phyloP scores from a whole-genome alignment of 2,888 invertebrate species.

The Andrena trimmerana region DNA sequence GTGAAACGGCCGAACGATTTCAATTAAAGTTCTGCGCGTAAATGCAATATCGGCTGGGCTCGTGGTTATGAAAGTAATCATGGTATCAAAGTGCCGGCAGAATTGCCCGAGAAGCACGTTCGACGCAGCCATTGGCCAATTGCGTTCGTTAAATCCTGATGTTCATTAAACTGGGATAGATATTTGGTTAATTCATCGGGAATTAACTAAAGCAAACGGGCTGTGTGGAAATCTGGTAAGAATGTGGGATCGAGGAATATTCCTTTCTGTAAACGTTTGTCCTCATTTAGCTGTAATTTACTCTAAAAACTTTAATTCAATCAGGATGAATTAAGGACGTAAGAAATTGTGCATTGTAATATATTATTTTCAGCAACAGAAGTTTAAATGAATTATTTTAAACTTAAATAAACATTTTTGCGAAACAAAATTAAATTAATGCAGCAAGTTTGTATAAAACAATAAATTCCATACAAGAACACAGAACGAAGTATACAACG shows the following conservation, averaged over 20 bases:
- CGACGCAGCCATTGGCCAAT: slow-evolving; percentile 44
- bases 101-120: slow-evolving; percentile 57
- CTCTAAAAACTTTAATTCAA: no score
- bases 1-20: slow-evolving; percentile 41
- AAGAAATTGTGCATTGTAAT: no score
- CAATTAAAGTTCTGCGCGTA: slow-evolving; percentile 56
- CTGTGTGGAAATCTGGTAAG: background rate
- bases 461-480: no score
- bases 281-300: no score
- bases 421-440: no score
- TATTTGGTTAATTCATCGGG: slow-evolving; percentile 51
- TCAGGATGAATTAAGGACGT: no score
- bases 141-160: slow-evolving; percentile 55
- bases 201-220: slow-evolving; percentile 14
- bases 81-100: slow-evolving; percentile 41
- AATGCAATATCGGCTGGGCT: slow-evolving; percentile 50
- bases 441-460: no score
- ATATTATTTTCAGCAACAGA: no score
- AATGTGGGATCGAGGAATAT: background rate
- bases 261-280: no score
- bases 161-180: slow-evolving; percentile 57
- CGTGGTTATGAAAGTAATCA: slow-evolving; percentile 60
- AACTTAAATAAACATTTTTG: no score
- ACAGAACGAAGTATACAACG: no score
- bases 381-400: no score